phyloP scores from a whole-genome alignment of 2,113 vertebrate genomes.

The Copsychus sechellarum region DNA sequence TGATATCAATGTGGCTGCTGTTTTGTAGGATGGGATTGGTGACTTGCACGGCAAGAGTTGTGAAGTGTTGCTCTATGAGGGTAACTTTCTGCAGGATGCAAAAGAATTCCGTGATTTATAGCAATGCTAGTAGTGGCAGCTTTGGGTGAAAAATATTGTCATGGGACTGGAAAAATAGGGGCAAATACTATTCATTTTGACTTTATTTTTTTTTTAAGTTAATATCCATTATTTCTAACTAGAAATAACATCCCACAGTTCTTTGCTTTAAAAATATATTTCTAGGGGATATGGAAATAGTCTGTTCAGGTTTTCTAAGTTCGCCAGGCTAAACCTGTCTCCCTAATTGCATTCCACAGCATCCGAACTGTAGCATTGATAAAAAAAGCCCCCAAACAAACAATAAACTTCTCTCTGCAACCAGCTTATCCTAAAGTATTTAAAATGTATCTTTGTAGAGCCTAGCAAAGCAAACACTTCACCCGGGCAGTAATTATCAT shows the following conservation, averaged over 20 bases:
- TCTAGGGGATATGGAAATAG: not conserved
- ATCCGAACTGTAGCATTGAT: not conserved
- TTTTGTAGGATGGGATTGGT: not conserved
- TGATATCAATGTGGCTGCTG: not conserved
- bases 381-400: not conserved
- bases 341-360: not conserved
- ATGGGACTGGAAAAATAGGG: not conserved
- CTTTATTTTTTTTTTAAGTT: not conserved
- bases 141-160: not conserved
- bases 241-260: not conserved
- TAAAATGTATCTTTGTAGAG: slow-evolving; percentile 5
- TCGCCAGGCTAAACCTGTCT: not conserved
- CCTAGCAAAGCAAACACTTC: slow-evolving; percentile 34
- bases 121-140: not conserved
- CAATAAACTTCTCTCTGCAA: not conserved
- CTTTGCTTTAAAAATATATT: not conserved
- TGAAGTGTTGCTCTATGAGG: not conserved
- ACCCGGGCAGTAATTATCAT: not conserved
- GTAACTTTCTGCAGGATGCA: not conserved
- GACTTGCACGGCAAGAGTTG: not conserved
- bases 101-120: not conserved
- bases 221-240: not conserved
- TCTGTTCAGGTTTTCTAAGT: not conserved
- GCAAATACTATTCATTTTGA: not conserved
- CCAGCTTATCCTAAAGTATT: not conserved